phyloP scores from a whole-genome alignment of 1,140 invertebrate species.

The Penaeus vannamei region DNA sequence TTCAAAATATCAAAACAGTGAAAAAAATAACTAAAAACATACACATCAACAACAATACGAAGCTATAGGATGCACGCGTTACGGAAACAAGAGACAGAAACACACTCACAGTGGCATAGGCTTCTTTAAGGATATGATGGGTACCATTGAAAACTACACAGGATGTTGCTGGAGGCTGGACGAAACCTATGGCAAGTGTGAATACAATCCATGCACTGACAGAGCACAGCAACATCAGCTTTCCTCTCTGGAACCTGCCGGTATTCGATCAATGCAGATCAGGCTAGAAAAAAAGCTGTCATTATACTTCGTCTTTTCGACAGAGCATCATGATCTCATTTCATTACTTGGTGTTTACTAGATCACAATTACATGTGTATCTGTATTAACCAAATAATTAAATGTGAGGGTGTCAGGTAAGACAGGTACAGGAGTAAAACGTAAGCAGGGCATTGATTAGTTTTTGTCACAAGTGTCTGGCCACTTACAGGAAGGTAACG shows the following conservation, averaged over 20 bases:
- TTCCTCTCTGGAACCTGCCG: constrained; percentile 86
- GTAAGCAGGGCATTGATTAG: no score
- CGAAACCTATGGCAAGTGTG: constrained; percentile 94
- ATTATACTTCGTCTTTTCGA: constrained; percentile 1
- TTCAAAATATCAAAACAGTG: no score
- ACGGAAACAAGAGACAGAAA: not conserved
- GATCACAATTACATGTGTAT: not conserved
- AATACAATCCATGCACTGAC: constrained; percentile 96
- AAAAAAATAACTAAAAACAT: not conserved
- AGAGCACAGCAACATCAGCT: constrained; percentile 90
- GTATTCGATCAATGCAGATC: not conserved
- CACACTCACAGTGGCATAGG: constrained; percentile 63
- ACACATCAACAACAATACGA: not conserved
- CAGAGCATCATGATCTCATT: not conserved
- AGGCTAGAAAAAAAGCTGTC: not conserved
- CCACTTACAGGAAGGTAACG: no score
- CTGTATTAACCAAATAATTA: constrained; percentile 7
- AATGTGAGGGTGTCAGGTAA: no score
- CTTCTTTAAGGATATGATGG: constrained; percentile 71
- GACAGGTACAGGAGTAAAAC: no score
- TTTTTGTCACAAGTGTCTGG: no score
- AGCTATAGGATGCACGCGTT: not conserved
- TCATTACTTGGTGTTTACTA: not conserved
- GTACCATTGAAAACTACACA: constrained; percentile 87
- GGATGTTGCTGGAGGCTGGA: constrained; percentile 91